Evolutionary conservation across 2,797 vertebrate genomes (phyloP).

Genomic region (Manis pentadactyla): DNA sequence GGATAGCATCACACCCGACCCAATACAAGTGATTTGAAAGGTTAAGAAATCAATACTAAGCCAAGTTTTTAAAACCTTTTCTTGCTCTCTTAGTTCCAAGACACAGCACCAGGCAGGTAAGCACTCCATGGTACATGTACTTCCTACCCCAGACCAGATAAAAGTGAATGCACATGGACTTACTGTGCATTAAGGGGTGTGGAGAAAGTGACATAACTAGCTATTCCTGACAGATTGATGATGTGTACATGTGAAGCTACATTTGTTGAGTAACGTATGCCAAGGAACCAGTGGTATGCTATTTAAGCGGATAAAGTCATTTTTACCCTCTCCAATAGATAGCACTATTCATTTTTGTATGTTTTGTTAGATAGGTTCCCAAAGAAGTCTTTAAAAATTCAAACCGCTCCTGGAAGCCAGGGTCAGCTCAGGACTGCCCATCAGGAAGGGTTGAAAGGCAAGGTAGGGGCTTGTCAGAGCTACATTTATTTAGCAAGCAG

Average conservation of each 20-base stretch:
- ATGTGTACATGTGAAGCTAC: slow-evolving; percentile 30
- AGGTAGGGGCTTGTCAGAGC: background rate
- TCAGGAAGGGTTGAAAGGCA: background rate
- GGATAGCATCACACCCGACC: background rate
- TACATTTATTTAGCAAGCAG: background rate
- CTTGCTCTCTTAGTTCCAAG: background rate
- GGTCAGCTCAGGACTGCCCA: background rate
- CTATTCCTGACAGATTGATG: slow-evolving; percentile 36
- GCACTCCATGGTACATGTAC: background rate
- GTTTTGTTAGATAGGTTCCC: background rate
- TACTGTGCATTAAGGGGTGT: background rate
- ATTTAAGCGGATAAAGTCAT: slow-evolving; percentile 19
- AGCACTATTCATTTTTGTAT: background rate
- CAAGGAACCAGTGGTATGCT: slow-evolving; percentile 18
- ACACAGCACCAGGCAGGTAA: background rate
- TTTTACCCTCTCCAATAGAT: slow-evolving; percentile 25
- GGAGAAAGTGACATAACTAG: slow-evolving; percentile 21
- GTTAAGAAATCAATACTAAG: slow-evolving; percentile 15
- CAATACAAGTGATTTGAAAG: background rate
- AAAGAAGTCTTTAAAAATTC: background rate
- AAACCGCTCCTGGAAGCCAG: slow-evolving; percentile 1
- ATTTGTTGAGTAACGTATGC: slow-evolving; percentile 47
- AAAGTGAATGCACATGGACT: slow-evolving; percentile 24
- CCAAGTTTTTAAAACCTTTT: background rate
- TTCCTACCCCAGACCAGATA: background rate